phyloP scores from a whole-genome alignment of 53 echinoderm and acorn worm species.

The Crossaster papposus region DNA sequence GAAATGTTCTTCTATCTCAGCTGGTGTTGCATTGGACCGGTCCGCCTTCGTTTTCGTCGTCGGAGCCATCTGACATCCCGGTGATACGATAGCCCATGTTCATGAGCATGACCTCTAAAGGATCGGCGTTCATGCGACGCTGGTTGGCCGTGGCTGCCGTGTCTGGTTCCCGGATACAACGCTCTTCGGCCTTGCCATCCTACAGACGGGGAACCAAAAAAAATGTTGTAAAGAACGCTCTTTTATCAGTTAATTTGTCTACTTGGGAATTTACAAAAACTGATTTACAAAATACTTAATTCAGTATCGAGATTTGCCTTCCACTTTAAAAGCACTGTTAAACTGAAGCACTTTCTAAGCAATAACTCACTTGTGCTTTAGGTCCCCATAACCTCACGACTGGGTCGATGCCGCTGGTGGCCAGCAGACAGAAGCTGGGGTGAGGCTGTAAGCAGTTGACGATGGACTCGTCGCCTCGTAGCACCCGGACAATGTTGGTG shows the following conservation, averaged over 20 bases:
- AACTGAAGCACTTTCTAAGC: background rate
- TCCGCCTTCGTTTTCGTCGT: conserved; percentile 67
- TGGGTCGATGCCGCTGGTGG: conserved; percentile 98
- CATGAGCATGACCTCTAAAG: conserved; percentile 95
- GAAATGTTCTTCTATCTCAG: conserved; percentile 30
- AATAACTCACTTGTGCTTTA: conserved; percentile 73
- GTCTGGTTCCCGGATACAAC: conserved; percentile 87
- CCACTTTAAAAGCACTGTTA: no score
- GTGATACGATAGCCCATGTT: conserved; percentile 94
- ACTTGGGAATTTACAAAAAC: no score
- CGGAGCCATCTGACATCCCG: conserved; percentile 81
- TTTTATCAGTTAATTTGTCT: no score
- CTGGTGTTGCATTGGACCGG: conserved; percentile 92
- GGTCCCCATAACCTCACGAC: conserved; percentile 98
- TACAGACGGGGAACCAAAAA: conserved; percentile 11
- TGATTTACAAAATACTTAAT: no score
- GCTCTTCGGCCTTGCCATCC: conserved; percentile 89
- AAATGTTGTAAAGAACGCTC: no score
- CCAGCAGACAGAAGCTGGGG: conserved; percentile 85
- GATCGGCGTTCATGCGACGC: conserved; percentile 96
- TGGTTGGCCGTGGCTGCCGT: conserved; percentile 97
- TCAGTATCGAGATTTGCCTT: no score
- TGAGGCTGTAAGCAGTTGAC: conserved; percentile 99
- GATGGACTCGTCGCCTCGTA: conserved; percentile 95
- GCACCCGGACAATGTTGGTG: conserved; percentile 89